Conservation (phyloP, 2,113 vertebrate species). For the Gavialis gangeticus region DNA sequence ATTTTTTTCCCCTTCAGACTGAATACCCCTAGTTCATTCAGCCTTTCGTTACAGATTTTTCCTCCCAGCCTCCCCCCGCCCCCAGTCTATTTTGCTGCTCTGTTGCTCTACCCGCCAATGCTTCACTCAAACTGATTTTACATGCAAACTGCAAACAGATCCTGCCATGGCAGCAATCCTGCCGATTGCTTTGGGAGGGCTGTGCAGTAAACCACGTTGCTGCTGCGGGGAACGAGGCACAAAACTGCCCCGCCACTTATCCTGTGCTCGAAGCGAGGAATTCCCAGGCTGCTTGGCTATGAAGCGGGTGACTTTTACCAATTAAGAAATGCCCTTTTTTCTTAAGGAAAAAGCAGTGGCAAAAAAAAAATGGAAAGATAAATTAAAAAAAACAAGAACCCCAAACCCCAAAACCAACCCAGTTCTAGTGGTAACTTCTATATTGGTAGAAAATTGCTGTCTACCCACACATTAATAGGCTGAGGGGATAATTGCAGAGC, state of each 20-base stretch:
- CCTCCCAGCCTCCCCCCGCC: no score
- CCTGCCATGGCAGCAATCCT: not conserved
- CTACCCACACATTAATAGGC: accelerated
- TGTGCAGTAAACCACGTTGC: not conserved
- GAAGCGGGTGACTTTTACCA: accelerated
- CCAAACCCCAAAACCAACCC: no score
- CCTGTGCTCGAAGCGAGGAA: not conserved
- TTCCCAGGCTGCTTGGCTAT: not conserved
- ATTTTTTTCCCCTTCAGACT: no score
- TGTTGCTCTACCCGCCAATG: no score
- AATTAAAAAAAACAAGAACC: not conserved
- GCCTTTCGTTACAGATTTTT: no score
- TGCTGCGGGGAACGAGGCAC: not conserved
- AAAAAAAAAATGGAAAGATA: not conserved
- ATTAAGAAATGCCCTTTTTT: not conserved
- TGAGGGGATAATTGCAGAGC: not conserved
- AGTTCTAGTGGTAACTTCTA: not conserved
- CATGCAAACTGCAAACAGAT: not conserved
- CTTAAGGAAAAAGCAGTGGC: accelerated
- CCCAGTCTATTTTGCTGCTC: no score
- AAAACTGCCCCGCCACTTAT: accelerated
- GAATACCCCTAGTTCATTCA: no score
- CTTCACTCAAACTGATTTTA: no score
- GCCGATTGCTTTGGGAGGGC: not conserved
- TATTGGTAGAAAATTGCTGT: not conserved